Conservation (phyloP, 2,797 vertebrate genomes). For the Champsocephalus gunnari region DNA sequence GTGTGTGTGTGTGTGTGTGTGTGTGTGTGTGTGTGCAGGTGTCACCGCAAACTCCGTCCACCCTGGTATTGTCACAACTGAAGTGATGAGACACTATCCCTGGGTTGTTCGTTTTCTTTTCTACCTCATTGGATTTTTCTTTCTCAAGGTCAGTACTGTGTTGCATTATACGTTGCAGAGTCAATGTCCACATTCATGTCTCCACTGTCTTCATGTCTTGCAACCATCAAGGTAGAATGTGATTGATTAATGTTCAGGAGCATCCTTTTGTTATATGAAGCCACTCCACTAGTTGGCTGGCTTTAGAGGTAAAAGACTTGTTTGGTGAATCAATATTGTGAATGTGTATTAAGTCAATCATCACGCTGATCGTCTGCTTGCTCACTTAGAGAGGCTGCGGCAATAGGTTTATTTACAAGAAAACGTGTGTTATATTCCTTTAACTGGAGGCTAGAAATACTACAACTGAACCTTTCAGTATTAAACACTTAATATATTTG, state of each 20-base stretch:
- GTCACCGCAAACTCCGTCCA: conserved; percentile 87
- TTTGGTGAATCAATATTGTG: not conserved
- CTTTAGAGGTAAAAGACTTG: not conserved
- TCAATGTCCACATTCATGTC: not conserved
- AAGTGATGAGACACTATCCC: conserved; percentile 84
- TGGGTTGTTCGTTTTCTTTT: conserved; percentile 63
- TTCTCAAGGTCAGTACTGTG: conserved; percentile 87
- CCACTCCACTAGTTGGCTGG: not conserved
- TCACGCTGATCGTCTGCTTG: not conserved
- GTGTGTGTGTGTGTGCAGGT: conserved; percentile 70
- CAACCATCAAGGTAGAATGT: not conserved
- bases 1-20: not conserved
- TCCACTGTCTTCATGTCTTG: not conserved
- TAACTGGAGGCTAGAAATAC: not conserved
- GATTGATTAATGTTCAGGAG: not conserved
- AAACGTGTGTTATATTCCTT: not conserved
- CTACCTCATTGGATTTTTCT: conserved; percentile 82
- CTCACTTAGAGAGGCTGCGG: not conserved
- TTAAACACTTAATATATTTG: not conserved
- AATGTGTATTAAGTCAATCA: not conserved
- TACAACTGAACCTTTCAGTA: not conserved
- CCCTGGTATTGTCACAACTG: conserved; percentile 87
- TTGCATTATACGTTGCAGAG: not conserved
- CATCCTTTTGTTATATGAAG: not conserved
- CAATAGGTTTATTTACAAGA: not conserved